phyloP scores from a whole-genome alignment of 2,113 vertebrate genomes.

The Prochilodus magdalenae region DNA sequence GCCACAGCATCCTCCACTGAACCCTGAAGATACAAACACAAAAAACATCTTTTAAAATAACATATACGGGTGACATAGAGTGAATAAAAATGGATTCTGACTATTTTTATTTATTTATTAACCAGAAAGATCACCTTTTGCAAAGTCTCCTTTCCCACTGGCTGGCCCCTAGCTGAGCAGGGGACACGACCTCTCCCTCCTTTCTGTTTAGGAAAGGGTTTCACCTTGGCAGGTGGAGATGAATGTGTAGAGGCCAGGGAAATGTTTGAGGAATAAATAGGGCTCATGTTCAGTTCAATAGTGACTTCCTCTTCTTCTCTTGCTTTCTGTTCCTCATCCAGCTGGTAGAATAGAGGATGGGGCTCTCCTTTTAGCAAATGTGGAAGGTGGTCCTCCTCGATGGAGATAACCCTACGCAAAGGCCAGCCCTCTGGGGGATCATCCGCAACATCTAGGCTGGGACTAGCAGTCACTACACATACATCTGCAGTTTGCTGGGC shows the following conservation, averaged over 20 bases:
- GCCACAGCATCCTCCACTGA: constrained; percentile 68
- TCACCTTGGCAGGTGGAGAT: constrained; percentile 1
- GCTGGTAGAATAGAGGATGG: constrained; percentile 74
- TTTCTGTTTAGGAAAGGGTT: constrained; percentile 40
- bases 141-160: constrained; percentile 82
- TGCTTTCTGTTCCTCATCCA: constrained; percentile 77
- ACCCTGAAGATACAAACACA: constrained; percentile 50
- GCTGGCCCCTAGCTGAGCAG: constrained; percentile 76
- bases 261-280: not conserved
- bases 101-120: not conserved
- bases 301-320: constrained; percentile 49
- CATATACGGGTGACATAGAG: not conserved
- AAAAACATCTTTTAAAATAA: not conserved
- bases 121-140: constrained; percentile 48
- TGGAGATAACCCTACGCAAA: constrained; percentile 90
- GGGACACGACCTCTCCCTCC: constrained; percentile 52
- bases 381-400: constrained; percentile 92
- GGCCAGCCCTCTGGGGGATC: constrained; percentile 63
- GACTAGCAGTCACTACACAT: constrained; percentile 38
- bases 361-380: constrained; percentile 80
- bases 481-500: constrained; percentile 15
- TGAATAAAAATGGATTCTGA: not conserved
- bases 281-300: constrained; percentile 55
- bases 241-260: not conserved
- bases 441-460: constrained; percentile 61